phyloP scores from a whole-genome alignment of 2,888 invertebrate species.

The Halocaridina rubra region DNA sequence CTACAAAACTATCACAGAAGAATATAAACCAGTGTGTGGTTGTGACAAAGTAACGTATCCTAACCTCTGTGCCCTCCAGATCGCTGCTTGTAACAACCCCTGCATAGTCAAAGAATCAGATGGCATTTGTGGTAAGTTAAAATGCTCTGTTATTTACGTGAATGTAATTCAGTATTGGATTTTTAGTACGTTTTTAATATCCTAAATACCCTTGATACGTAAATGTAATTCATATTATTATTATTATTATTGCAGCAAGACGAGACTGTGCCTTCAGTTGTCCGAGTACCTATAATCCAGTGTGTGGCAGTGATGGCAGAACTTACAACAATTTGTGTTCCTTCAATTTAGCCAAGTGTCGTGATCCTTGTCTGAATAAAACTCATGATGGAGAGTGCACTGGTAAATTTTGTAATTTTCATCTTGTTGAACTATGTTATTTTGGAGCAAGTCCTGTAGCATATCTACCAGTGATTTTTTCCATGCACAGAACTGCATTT shows the following conservation, averaged over 20 bases:
- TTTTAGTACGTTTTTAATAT: too few species aligned
- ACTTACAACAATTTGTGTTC: slow-evolving; percentile 18
- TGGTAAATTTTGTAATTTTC: background rate
- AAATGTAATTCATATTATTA: background rate
- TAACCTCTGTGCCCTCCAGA: background rate
- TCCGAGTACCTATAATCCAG: background rate
- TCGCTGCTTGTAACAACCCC: background rate
- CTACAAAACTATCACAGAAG: background rate
- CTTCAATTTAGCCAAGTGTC: background rate
- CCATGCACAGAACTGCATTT: too few species aligned
- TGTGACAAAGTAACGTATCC: background rate
- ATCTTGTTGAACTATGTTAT: too few species aligned
- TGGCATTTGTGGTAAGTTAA: background rate
- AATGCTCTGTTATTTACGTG: too few species aligned
- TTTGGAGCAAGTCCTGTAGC: too few species aligned
- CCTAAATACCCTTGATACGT: too few species aligned
- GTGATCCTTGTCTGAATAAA: background rate
- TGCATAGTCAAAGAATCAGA: background rate
- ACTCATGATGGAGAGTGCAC: background rate
- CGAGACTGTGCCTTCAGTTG: background rate
- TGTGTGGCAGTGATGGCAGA: slow-evolving; percentile 21
- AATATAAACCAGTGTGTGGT: background rate
- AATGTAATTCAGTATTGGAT: too few species aligned
- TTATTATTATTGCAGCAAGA: background rate
- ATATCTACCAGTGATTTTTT: too few species aligned